Base-by-base conservation (phyloP, 2,888 invertebrate genomes). In the Caenorhabditis wallacei region DNA sequence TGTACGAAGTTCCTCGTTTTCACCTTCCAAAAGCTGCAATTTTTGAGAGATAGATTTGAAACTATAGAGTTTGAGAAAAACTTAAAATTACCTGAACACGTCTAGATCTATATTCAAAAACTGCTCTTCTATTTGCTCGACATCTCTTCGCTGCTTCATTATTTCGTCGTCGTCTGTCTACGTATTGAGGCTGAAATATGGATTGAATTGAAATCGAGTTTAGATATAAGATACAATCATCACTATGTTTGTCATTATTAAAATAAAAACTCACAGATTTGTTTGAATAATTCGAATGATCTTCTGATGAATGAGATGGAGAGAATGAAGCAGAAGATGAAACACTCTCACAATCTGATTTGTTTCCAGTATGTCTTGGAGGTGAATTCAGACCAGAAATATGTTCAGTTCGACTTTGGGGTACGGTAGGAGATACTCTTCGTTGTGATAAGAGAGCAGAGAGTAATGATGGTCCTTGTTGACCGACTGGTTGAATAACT, bases 71-170 rank as follows among this genome's bases (percentile, higher is more conserved):
- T 51, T 22, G 2, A 53, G 18, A 35, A 20, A 20, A 18, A 53
- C 13, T 48, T 56, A 2, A 72, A 43, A 53, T 35, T 48, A 86
- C 88, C 79, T 87, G 85, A 59, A 88, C 92, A 7, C 93, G 88
- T 74, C 92, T 88, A 68, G 92, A 91, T 7, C 92, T 92, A 71
- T 92, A 89, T 63, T 92, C 92, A 69, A 92, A 92, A 16, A 92
- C 90, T 43, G 92, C 91, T 80, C 93, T 92, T 37, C 93, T 88
- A 87, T 93, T 93, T 83, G 93, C 93, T 10, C 93, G 89, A 84
- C 93, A 93, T 83, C 93, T 91, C 76, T 93, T 89, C 3, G 93
- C 93, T 7, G 93, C 93, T 86, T 93, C 93, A 87, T 93, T 93
- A 88, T 93, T 93, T 30, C 93, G 75, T 18, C 92, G 87, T 3